These are phyloP conservation scores for Aethina tumida DNA, from an alignment of 1,140 invertebrate genomes.

Conservation along the genomic window DNA sequence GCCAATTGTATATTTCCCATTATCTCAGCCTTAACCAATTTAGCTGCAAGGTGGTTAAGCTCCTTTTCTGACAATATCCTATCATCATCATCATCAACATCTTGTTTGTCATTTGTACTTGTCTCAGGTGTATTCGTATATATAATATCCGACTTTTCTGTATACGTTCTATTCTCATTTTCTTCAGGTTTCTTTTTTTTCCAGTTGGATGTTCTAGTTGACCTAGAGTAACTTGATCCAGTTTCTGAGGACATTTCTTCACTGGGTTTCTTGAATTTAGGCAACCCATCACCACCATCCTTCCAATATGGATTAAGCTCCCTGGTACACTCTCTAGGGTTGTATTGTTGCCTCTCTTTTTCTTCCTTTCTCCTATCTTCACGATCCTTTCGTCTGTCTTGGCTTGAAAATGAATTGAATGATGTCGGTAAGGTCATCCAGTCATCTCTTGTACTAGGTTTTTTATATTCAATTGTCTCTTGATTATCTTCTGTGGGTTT, in stretches of 20 bases:
- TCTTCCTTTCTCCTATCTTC: conserved; percentile 22
- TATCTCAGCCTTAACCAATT: conserved; percentile 83
- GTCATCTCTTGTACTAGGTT: conserved; percentile 41
- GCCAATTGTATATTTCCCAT: conserved; percentile 67
- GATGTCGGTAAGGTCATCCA: conserved; percentile 40
- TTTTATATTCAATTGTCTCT: conserved; percentile 9
- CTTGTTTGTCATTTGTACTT: conserved; percentile 7
- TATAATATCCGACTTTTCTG: too few species aligned
- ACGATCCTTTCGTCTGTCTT: conserved; percentile 30
- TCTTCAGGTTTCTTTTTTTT: conserved; percentile 19
- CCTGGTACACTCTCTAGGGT: conserved; percentile 59
- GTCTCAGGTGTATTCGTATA: conserved; percentile 1
- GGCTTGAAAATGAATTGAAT: conserved; percentile 34
- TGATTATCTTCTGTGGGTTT: conserved; percentile 11
- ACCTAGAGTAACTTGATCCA: conserved; percentile 16
- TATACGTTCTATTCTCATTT: too few species aligned
- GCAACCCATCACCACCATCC: conserved; percentile 74
- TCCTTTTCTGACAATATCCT: conserved; percentile 53
- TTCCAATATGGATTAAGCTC: conserved; percentile 94
- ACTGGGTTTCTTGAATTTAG: conserved; percentile 45
- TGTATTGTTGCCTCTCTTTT: conserved; percentile 44
- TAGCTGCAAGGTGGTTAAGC: conserved; percentile 79
- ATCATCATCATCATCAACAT: conserved; percentile 5
- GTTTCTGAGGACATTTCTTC: conserved; percentile 20
- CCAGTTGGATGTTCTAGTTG: conserved; percentile 25